Evolutionary conservation across 92 coral and sea anemone genomes (phyloP), one percentile per base, ranked within the genome.

Genomic region (Paragorgia papillata): DNA sequence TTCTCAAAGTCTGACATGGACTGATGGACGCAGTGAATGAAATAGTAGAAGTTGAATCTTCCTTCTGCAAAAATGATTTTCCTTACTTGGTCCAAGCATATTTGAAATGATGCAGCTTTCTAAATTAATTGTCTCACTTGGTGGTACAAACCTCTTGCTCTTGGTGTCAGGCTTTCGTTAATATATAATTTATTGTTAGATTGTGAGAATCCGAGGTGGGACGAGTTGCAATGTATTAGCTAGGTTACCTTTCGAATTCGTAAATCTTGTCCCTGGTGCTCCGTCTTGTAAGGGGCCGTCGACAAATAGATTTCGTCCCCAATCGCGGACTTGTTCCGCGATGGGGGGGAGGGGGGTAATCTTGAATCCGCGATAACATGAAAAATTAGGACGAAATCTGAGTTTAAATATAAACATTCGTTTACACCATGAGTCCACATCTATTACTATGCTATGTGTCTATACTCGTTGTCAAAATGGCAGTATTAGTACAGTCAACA

Each of bases 11-110:
- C 73, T 13, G 17, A 10, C n/a, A 20, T 3, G 15, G 56, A 66
- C 20, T n/a, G n/a, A n/a, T n/a, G n/a, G n/a, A n/a, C n/a, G n/a
- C n/a, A n/a, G 24, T 48, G 22, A 66, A 66, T 21, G 53, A 37
- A 32, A 66, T 26, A 21, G 56, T 25, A 18, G 30, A 29, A 24
- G 55, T n/a, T 3, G 21, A 29, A 39, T 66, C 56, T 0, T 39
- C 53, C 30, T 66, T 33, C 27, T 32, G 12, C 33, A 5, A 10
- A 7, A 15, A 33, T 20, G 73, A 24, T 65, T 15, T 65, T 2
- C 53, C 73, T 32, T 65, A 32, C 46, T 65, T 65, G 9, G 73
- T 65, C 73, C 53, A 30, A 65, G 73, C 73, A 17, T 65, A 65
- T 35, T 65, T 34, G 31, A 30, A 65, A 0, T 20, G 51, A 26